A percentile compares a stretch with the other conserved stretches of the same genome.
Evolutionary conservation across 1,140 invertebrate species (phyloP).

Genomic region (Macrostomum lignano): DNA sequence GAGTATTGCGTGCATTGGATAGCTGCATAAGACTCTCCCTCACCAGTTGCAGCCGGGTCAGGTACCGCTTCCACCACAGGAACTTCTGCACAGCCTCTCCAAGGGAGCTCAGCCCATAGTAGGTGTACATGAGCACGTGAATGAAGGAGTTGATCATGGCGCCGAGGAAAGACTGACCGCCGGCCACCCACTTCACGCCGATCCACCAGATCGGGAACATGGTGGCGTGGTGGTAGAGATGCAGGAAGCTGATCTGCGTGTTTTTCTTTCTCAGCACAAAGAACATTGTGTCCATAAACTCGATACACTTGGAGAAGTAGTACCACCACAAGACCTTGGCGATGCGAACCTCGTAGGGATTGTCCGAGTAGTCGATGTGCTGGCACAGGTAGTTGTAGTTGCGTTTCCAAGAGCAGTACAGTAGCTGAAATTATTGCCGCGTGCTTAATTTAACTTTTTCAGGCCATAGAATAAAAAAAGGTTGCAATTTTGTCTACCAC

Average conservation of each 20-base stretch:
- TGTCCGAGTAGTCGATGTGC: slow-evolving; percentile 53
- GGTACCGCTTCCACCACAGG: slow-evolving; percentile 27
- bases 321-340: slow-evolving; percentile 68
- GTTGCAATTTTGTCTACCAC: no score
- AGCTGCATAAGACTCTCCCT: no score
- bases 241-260: slow-evolving; percentile 49
- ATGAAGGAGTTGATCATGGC: slow-evolving; percentile 27
- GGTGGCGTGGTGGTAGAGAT: slow-evolving; percentile 51
- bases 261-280: slow-evolving; percentile 57
- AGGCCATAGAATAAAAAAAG: no score
- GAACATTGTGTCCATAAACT: slow-evolving; percentile 75
- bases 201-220: slow-evolving; percentile 52
- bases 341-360: slow-evolving; percentile 52
- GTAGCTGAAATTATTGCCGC: no score
- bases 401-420: slow-evolving; percentile 39
- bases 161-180: slow-evolving; percentile 35
- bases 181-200: slow-evolving; percentile 74
- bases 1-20: no score
- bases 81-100: slow-evolving; percentile 25
- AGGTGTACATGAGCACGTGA: slow-evolving; percentile 27
- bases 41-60: slow-evolving; percentile 25
- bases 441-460: no score
- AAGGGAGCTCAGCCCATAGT: slow-evolving; percentile 22
- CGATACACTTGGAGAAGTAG: slow-evolving; percentile 77
- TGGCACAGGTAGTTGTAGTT: slow-evolving; percentile 58